Base-by-base conservation (phyloP, 2,113 vertebrate genomes). In the Noctilio leporinus region DNA sequence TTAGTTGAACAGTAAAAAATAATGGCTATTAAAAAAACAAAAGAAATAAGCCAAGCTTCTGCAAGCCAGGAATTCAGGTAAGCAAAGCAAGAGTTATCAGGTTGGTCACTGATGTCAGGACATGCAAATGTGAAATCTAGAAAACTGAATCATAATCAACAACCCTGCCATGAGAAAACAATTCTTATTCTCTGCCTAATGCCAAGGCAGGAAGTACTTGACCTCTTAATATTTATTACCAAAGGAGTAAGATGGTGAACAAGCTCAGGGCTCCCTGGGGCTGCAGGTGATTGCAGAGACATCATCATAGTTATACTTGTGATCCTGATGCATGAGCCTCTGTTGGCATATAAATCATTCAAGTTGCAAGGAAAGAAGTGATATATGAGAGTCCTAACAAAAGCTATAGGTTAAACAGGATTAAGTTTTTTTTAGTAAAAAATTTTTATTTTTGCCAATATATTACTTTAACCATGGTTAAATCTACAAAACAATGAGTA, bases 381-480 rank as follows among this genome's bases (percentile, higher is more conserved):
- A 40, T 89, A 73, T 69, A 53, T 7, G 14, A 57, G 20, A 78
- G 0, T 76, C 38, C 20, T 69, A 73, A 53, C 28, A 59, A 43
- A 82, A 77, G 26, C 67, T n/a, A 62, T 10, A 80, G 64, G 4
- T 85, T 83, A 89, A 93, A 59, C 28, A 84, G 75, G 78, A 43
- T 76, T 47, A 65, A 55, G 24, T 20, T 87, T 95, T 94, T 51
- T 87, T 90, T 38, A 57, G 22, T 72, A 75, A 92, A 69, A 92
- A 89, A 78, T n/a, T n/a, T n/a, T n/a, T n/a, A n/a, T n/a, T n/a
- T n/a, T n/a, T n/a, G n/a, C n/a, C n/a, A n/a, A n/a, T n/a, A n/a
- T n/a, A n/a, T n/a, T n/a, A n/a, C n/a, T 92, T 70, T 30, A 95
- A 43, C 84, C 10, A 28, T 81, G 83, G 87, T 82, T 93, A 92